Base-by-base conservation (phyloP, 2,888 invertebrate species). In the Sipha maydis region DNA sequence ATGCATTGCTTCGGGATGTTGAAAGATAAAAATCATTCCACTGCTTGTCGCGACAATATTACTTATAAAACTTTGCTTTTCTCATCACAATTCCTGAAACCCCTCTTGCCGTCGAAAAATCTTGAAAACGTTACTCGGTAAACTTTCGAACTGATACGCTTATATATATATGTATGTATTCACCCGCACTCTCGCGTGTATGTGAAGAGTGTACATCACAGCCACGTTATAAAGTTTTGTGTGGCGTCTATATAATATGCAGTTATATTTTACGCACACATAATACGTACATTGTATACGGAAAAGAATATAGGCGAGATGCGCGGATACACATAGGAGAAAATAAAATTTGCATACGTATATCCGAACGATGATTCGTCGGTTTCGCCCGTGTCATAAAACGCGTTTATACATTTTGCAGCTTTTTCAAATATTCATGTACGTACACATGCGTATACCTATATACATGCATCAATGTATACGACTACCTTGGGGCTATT, bases 381-480 rank as follows among this genome's bases (percentile, higher is more conserved):
- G 54, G 54, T 78, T 75, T 73, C 28, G 73, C 19, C 73, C 11
- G n/a, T n/a, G 73, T 34, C 54, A 38, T 84, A 84, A 83, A 83
- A 71, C 54, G 25, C 54, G 71, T 83, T 11, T 69, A 71, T 54
- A 71, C 38, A 31, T n/a, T 84, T 41, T 56, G 83, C 38, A 56
- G 28, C 28, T 76, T 84, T 76, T 84, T 84, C 75, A 84, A 84
- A 84, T 75, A 76, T 84, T 84, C 75, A 75, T 83, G 34, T 3
- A 19, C n/a, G 21, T 31, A 7, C 28, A 80, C 19, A 38, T 19
- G 67, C n/a, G 31, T 69, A 69, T n/a, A 31, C 5, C 9, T 71
- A 71, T 54, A 34, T 25, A 61, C 9, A 61, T 14, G 21, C 69
- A 41, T 69, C 82, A 82, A 82, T 71, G 41, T 82, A 82, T 82